A percentile compares a stretch with the other conserved stretches of the same genome.
These are phyloP conservation scores for Julus scandinavius DNA, from an alignment of 2,888 invertebrate species.

Conservation along the genomic window DNA sequence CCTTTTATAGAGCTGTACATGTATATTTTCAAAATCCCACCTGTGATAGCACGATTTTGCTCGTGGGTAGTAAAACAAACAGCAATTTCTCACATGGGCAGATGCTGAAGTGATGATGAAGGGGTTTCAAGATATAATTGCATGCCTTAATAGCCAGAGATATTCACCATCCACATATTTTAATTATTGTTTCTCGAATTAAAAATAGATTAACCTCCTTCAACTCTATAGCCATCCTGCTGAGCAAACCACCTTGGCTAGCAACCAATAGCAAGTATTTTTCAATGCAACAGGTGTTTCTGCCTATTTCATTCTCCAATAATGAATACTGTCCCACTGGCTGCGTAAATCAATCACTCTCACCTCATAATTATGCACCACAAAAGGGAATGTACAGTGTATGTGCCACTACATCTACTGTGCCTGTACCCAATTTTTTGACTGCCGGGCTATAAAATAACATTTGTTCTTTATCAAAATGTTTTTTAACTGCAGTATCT, in stretches of 20 bases:
- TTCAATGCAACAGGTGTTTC: slow-evolving; percentile 36
- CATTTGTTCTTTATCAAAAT: background rate
- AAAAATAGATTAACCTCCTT: slow-evolving; percentile 17
- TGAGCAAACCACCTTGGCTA: background rate
- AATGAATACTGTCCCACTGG: slow-evolving; percentile 1
- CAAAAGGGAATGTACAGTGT: slow-evolving; percentile 13
- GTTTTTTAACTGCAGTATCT: background rate
- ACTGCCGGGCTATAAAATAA: background rate
- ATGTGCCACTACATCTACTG: background rate
- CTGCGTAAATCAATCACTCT: slow-evolving; percentile 24
- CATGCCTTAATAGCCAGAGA: background rate
- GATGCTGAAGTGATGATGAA: slow-evolving; percentile 1
- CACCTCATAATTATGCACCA: background rate
- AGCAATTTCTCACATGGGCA: background rate
- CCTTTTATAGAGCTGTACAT: too few relatives aligned
- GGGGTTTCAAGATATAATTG: background rate
- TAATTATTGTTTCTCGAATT: slow-evolving; percentile 41
- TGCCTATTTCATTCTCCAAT: background rate
- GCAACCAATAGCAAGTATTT: background rate
- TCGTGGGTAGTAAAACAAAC: background rate
- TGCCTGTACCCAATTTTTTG: background rate
- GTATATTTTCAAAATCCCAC: background rate
- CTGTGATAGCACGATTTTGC: background rate
- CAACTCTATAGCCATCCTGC: slow-evolving; percentile 2
- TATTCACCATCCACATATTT: background rate